Evolutionary conservation across 2,113 vertebrate species (phyloP), one percentile per base, ranked within the genome.

Genomic region (Apus apus): DNA sequence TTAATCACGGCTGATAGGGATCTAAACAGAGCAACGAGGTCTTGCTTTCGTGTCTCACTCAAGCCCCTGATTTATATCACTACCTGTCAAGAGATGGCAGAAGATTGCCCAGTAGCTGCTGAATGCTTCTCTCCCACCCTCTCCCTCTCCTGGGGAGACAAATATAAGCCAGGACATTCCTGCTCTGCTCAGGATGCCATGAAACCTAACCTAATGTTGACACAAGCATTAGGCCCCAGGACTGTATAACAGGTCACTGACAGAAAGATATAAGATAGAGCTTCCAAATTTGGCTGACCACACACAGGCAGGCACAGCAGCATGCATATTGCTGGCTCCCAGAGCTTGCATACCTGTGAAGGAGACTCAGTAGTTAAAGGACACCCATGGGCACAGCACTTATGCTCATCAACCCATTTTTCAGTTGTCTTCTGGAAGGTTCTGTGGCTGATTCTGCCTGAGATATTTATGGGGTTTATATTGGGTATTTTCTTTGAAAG

Each of bases 131-230:
- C 76, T 93, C 80, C 74, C 75, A 86, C 79, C 38, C 86, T 91
- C 60, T 73, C 19, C 65, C 80, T 90, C 91, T 94, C 90, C 71
- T 60, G 65, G 85, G 78, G 87, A 89, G 94, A 95, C 75, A 93
- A 96, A 97, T 94, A 73, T 57, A 96, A 94, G 91, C 89, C 88
- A 95, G 95, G 89, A 89, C 96, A 96, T 97, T 96, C 95, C 81
- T 95, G 90, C 74, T 93, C 75, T 83, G 90, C 90, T 94, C 81
- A 92, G 93, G 95, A 95, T 96, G 92, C 95, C 95, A 92, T 90
- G 96, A 97, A 97, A 97, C 84, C 83, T 96, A 97, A 97, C 83
- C 95, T 95, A 56, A 83, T 97, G 96, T 97, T 97, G 97, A 97
- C 94, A 97, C 84, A 97, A 96, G 96, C 96, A 96, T 95, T 97